Evolutionary conservation across 2,888 invertebrate genomes (phyloP), one percentile per base, ranked within the genome.

Genomic region (Agriopis aurantiaria): DNA sequence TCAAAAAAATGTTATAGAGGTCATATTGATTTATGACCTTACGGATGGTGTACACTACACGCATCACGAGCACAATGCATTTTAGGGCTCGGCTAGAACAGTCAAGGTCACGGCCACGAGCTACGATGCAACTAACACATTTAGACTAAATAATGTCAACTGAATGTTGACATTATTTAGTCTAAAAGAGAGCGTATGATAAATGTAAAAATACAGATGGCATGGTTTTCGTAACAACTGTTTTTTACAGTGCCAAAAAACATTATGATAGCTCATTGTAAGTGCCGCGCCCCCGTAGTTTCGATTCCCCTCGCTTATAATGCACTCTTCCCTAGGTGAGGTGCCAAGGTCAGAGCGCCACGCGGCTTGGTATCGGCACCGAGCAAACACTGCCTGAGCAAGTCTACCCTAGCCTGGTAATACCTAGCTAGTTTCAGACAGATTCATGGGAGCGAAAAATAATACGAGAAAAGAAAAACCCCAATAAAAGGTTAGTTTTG

Each of bases 301-400:
- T 52, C 51, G 51, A 33, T 61, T 52, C 51, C 49, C 43, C 49
- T 60, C 51, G 23, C 8, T 61, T 52, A 17, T 61, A 62, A 66
- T 60, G 60, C 67, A 67, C 67, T 67, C 45, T 61, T 60, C 56
- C 61, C 53, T 51, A 48, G 17, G 49, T 56, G 49, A 17, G 11
- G 45, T 62, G 62, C 43, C 48, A 68, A 68, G 67, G 67, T 68
- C 67, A 68, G 40, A 63, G 62, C 72, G 72, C 72, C 74, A 74
- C 75, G 73, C 75, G 69, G 75, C 45, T 33, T 9, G 81, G 77
- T 78, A 17, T 78, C 82, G 83, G 80, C 76, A 69, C 63, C 75
- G 17, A 62, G 17, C 60, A 51, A 60, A 51, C 41, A 40, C 52
- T 52, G 11, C 11, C 56, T 10, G 43, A 43, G 12, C 56, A 3